These are phyloP conservation scores for Caracal caracal DNA, from an alignment of 2,113 vertebrate genomes.

Conservation along the genomic window DNA sequence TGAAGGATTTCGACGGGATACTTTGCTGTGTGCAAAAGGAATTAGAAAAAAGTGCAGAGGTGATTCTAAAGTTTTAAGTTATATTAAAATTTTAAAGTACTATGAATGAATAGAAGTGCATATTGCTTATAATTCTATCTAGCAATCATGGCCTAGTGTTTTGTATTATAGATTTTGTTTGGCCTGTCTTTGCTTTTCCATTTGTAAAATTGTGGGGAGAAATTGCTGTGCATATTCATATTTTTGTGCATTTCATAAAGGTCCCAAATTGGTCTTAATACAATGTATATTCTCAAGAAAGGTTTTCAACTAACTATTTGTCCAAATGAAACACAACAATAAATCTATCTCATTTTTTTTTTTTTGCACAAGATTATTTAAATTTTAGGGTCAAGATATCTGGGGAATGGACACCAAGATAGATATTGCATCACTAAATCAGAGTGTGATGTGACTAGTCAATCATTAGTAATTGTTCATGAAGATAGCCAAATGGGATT, in stretches of 20 bases:
- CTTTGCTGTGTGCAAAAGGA: neutral
- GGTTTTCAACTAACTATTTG: neutral
- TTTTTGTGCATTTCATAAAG: neutral
- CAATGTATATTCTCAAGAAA: neutral
- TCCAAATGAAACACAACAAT: neutral
- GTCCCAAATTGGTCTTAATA: neutral
- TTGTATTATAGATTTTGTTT: neutral
- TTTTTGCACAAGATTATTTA: neutral
- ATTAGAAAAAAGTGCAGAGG: neutral
- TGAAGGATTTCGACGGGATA: neutral
- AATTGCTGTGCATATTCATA: neutral
- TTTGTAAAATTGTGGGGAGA: neutral
- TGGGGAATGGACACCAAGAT: neutral
- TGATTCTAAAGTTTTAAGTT: constrained; percentile 20
- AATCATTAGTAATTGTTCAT: neutral
- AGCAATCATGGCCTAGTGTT: neutral
- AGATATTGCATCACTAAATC: neutral
- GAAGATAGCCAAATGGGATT: neutral
- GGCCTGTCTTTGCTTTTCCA: constrained; percentile 5
- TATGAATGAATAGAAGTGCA: neutral
- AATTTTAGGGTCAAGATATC: neutral
- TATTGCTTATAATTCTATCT: neutral
- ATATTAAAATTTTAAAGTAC: constrained; percentile 22
- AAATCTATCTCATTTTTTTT: neutral
- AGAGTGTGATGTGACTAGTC: neutral